Percentiles rank a stretch among this genome's conserved stretches.
These are phyloP conservation scores for Cossypha dichroa DNA, from an alignment of 2,797 vertebrate genomes.

Conservation along the genomic window DNA sequence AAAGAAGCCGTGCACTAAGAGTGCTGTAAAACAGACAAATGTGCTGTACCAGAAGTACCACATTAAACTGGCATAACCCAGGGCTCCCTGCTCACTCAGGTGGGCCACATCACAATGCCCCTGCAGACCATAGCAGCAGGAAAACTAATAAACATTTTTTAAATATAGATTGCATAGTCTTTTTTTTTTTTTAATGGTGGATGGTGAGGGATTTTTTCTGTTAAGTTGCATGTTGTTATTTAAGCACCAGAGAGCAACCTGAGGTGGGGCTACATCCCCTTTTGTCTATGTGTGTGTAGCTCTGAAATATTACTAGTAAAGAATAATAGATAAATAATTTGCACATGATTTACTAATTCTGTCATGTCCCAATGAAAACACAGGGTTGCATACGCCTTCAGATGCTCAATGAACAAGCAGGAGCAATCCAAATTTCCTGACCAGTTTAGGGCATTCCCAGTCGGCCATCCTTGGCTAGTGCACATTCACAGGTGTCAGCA, in stretches of 20 bases:
- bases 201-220: background rate
- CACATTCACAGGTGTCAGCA: background rate
- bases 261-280: background rate
- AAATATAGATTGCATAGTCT: background rate
- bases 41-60: background rate
- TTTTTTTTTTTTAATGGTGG: background rate
- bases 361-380: background rate
- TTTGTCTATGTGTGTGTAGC: background rate
- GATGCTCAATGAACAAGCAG: background rate
- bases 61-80: background rate
- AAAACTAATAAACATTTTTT: background rate
- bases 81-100: background rate
- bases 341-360: background rate
- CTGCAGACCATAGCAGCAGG: background rate
- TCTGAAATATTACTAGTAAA: background rate
- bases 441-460: background rate
- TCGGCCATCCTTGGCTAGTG: background rate
- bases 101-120: rapidly evolving
- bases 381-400: background rate
- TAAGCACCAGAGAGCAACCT: background rate
- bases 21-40: background rate
- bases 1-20: background rate
- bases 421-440: background rate
- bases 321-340: background rate
- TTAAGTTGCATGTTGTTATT: background rate